Conservation (phyloP, 64 coral and sea anemone species). For the Anthopleura sola region DNA sequence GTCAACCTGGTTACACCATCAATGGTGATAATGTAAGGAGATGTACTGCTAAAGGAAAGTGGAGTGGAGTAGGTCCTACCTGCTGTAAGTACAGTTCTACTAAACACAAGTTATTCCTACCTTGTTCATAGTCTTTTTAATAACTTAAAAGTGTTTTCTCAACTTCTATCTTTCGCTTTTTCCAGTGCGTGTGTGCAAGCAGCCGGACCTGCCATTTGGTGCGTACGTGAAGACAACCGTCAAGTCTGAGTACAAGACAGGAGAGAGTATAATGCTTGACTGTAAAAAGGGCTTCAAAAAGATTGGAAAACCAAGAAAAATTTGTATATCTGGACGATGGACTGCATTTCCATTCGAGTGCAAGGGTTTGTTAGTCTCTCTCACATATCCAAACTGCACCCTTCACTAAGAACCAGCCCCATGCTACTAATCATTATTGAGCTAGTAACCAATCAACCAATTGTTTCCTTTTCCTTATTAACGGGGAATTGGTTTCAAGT, state of each 20-base stretch:
- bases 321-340: conserved; percentile 27
- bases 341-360: conserved; percentile 26
- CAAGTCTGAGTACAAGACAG: not conserved
- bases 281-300: conserved; percentile 26
- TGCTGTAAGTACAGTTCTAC: conserved; percentile 26
- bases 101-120: too few species aligned
- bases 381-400: too few species aligned
- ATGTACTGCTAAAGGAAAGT: conserved; percentile 44
- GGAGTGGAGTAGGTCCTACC: conserved; percentile 25
- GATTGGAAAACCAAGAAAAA: not conserved
- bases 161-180: too few species aligned
- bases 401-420: too few species aligned
- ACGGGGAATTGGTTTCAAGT: too few species aligned
- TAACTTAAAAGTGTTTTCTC: too few species aligned
- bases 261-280: not conserved
- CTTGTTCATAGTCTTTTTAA: too few species aligned
- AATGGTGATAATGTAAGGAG: conserved; percentile 15
- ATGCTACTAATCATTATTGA: too few species aligned
- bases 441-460: too few species aligned
- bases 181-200: not conserved
- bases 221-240: not conserved
- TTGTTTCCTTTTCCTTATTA: too few species aligned
- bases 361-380: not conserved
- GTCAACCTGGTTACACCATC: conserved; percentile 11
- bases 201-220: conserved; percentile 15